A percentile compares a stretch with the other conserved stretches of the same genome.
Evolutionary conservation across 1,140 invertebrate species (phyloP).

Genomic region (Drosophila arizonae): DNA sequence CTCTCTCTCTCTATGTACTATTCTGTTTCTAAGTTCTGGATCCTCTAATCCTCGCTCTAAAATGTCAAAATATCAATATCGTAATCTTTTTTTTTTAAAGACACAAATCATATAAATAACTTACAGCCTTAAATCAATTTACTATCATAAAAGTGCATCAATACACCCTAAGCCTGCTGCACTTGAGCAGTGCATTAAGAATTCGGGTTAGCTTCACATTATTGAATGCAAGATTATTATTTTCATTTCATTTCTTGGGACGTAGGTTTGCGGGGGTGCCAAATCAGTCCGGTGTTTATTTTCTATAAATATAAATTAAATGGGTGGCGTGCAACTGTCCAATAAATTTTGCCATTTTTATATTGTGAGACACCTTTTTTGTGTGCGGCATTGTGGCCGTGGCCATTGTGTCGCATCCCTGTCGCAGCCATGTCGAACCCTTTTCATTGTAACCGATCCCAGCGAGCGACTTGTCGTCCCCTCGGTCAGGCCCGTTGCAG

Average conservation of each 20-base stretch:
- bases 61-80: too few relatives aligned
- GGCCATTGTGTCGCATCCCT: constrained; percentile 61
- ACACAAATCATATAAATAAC: too few relatives aligned
- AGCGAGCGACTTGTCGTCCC: constrained; percentile 1
- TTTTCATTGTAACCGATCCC: constrained; percentile 62
- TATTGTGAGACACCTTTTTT: constrained; percentile 69
- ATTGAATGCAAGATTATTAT: constrained; percentile 12
- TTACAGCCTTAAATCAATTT: too few relatives aligned
- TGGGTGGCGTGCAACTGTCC: constrained; percentile 78
- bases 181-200: background rate
- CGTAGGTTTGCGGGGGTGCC: background rate
- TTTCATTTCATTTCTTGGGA: constrained; percentile 16
- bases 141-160: too few relatives aligned
- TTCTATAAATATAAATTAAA: constrained; percentile 82
- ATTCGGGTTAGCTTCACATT: background rate
- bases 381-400: constrained; percentile 50
- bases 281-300: constrained; percentile 66
- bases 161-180: background rate
- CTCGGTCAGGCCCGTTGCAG: background rate
- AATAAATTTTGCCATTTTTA: constrained; percentile 80
- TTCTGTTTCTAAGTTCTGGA: too few relatives aligned
- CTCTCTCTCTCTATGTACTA: too few relatives aligned
- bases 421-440: constrained; percentile 64
- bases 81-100: too few relatives aligned
- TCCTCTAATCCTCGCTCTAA: too few relatives aligned